phyloP scores from a whole-genome alignment of 2,113 vertebrate species.

The Channa argus region DNA sequence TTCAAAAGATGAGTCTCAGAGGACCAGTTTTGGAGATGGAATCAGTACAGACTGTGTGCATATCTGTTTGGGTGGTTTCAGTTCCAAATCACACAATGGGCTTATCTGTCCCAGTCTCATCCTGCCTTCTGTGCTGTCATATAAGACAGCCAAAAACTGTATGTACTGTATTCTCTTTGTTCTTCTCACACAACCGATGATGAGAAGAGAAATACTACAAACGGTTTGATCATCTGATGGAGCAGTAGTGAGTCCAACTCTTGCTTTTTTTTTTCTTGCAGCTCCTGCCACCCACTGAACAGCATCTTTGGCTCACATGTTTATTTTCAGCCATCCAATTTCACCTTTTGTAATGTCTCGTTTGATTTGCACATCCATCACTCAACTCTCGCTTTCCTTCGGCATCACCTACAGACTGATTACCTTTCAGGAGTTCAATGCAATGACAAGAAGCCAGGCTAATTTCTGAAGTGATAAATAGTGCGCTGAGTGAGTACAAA shows the following conservation, averaged over 20 bases:
- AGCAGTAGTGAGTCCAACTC: constrained; percentile 3
- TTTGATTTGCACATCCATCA: constrained; percentile 71
- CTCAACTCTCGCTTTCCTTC: constrained; percentile 44
- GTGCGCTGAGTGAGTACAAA: constrained; percentile 58
- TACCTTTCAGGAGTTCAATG: constrained; percentile 60
- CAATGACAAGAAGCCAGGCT: constrained; percentile 70
- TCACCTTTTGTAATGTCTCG: constrained; percentile 60
- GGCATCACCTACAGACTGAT: constrained; percentile 68
- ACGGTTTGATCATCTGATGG: constrained; percentile 25
- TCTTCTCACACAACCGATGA: constrained; percentile 8
- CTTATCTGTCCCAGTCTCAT: constrained; percentile 37
- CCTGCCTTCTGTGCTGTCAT: constrained; percentile 46
- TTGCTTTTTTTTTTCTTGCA: neutral
- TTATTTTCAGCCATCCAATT: constrained; percentile 51
- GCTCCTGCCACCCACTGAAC: constrained; percentile 24
- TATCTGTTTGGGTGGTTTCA: constrained; percentile 49
- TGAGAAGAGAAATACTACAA: constrained; percentile 22
- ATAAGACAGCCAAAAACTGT: constrained; percentile 32
- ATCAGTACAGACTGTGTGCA: constrained; percentile 41
- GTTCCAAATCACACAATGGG: constrained; percentile 58
- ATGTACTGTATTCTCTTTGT: constrained; percentile 48
- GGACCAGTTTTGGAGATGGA: constrained; percentile 47
- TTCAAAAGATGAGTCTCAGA: constrained; percentile 56
- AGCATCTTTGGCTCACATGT: constrained; percentile 15
- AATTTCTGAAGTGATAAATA: constrained; percentile 73